Percentiles rank a stretch among this genome's conserved stretches.
Evolutionary conservation across 1,140 invertebrate genomes (phyloP).

Genomic region (Leptinotarsa undecemlineata): DNA sequence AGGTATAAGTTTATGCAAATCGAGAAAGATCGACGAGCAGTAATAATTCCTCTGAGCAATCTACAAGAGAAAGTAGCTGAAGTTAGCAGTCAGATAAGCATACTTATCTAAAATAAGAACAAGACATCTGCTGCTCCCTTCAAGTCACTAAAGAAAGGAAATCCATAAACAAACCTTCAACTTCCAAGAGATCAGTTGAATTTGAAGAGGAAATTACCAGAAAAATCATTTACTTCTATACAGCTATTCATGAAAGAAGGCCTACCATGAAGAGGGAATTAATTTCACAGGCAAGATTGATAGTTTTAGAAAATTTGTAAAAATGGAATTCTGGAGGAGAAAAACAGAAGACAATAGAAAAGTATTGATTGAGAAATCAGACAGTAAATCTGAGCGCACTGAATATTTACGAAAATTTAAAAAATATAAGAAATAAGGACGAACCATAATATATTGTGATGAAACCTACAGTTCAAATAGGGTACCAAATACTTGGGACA

Average conservation of each 20-base stretch:
- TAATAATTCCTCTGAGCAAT: constrained; percentile 15
- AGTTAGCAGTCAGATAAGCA: not conserved
- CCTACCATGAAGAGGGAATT: not conserved
- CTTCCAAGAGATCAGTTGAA: not conserved
- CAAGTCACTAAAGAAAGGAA: not conserved
- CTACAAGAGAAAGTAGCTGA: not conserved
- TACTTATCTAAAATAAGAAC: not conserved
- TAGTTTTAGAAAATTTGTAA: constrained; percentile 6
- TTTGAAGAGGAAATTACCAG: not conserved
- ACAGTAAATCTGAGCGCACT: constrained; percentile 5
- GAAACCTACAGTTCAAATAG: not conserved
- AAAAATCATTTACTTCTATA: not conserved
- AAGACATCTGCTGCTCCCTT: not conserved
- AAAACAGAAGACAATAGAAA: constrained; percentile 8
- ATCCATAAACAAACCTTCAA: constrained; percentile 9
- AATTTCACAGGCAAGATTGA: constrained; percentile 11
- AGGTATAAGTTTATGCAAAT: not conserved
- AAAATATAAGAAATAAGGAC: constrained; percentile 12
- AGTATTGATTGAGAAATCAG: constrained; percentile 6
- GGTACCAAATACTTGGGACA: not conserved
- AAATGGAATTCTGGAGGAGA: not conserved
- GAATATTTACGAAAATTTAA: constrained; percentile 17
- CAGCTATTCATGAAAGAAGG: not conserved
- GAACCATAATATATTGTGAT: constrained; percentile 13
- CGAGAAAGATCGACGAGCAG: not conserved